phyloP scores from a whole-genome alignment of 2,888 invertebrate species.

The Xiphydria camelus region DNA sequence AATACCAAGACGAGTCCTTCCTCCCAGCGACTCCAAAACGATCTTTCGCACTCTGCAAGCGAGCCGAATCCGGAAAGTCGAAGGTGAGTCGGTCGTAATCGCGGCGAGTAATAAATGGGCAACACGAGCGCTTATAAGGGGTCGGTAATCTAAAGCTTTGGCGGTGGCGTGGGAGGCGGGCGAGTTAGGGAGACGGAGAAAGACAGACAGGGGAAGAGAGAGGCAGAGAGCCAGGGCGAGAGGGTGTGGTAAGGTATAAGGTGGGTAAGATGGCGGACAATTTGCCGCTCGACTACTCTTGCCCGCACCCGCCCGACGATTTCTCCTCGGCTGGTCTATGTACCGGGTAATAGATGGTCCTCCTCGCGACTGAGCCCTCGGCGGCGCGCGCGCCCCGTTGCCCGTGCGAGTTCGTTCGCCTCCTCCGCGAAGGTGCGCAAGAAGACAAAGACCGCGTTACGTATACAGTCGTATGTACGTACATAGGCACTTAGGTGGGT shows the following conservation, averaged over 20 bases:
- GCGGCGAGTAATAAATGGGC: constrained; percentile 49
- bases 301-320: constrained; percentile 46
- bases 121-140: constrained; percentile 57
- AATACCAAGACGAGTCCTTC: no score
- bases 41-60: no score
- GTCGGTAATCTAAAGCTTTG: constrained; percentile 56
- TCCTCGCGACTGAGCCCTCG: constrained; percentile 45
- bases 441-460: no score
- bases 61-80: no score
- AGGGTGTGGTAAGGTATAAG: constrained; percentile 56
- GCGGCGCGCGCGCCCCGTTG: constrained; percentile 34
- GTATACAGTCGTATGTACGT: background rate
- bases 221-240: constrained; percentile 23
- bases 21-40: no score
- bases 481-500: background rate
- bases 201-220: constrained; percentile 9
- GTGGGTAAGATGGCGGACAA: constrained; percentile 59
- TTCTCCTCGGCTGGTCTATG: constrained; percentile 41
- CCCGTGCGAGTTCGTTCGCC: constrained; percentile 19
- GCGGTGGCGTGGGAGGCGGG: constrained; percentile 30
- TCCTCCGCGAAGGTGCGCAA: constrained; percentile 4
- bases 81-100: no score
- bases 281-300: constrained; percentile 58
- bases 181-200: constrained; percentile 2
- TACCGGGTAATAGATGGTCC: constrained; percentile 56